These are phyloP conservation scores for Blennius ocellaris DNA, from an alignment of 2,113 vertebrate genomes.

Conservation along the genomic window DNA sequence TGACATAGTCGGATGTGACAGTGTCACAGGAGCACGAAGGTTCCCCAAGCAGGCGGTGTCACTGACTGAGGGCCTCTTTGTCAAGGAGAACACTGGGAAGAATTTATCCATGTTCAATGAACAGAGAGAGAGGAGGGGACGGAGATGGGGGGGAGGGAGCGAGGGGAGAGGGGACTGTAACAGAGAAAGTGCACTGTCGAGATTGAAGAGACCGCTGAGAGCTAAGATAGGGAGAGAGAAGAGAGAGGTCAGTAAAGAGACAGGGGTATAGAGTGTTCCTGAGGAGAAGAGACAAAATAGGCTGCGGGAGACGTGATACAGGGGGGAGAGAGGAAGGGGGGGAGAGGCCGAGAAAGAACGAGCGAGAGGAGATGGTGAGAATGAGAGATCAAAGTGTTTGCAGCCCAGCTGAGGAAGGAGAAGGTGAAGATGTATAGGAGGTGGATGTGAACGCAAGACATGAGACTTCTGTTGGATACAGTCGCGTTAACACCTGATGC, in stretches of 20 bases:
- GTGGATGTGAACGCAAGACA: slow-evolving; percentile 13
- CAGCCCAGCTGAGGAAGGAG: slow-evolving; percentile 30
- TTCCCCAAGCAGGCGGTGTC: slow-evolving; percentile 70
- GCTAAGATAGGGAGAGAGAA: slow-evolving; percentile 48
- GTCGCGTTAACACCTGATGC: slow-evolving; percentile 21
- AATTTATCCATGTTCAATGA: slow-evolving; percentile 70
- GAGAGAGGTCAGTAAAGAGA: slow-evolving; percentile 64
- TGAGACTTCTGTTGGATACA: background rate
- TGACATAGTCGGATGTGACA: slow-evolving; percentile 72
- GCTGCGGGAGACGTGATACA: slow-evolving; percentile 37
- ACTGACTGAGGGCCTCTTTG: slow-evolving; percentile 74
- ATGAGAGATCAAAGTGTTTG: slow-evolving; percentile 43
- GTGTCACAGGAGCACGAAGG: slow-evolving; percentile 60
- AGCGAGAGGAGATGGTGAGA: slow-evolving; percentile 30
- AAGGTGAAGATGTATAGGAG: slow-evolving; percentile 39
- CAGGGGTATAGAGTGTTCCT: slow-evolving; percentile 58
- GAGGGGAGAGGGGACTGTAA: background rate
- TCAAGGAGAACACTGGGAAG: slow-evolving; percentile 71
- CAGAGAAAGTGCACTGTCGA: slow-evolving; percentile 52
- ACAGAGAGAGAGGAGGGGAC: slow-evolving; percentile 2
- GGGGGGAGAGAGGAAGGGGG: slow-evolving; percentile 7
- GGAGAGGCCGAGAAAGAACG: background rate
- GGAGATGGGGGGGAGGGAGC: background rate
- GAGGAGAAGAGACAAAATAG: slow-evolving; percentile 49
- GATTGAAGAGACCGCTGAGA: slow-evolving; percentile 61